Conservation (phyloP, 1,140 invertebrate genomes). For the Drosophila tani region DNA sequence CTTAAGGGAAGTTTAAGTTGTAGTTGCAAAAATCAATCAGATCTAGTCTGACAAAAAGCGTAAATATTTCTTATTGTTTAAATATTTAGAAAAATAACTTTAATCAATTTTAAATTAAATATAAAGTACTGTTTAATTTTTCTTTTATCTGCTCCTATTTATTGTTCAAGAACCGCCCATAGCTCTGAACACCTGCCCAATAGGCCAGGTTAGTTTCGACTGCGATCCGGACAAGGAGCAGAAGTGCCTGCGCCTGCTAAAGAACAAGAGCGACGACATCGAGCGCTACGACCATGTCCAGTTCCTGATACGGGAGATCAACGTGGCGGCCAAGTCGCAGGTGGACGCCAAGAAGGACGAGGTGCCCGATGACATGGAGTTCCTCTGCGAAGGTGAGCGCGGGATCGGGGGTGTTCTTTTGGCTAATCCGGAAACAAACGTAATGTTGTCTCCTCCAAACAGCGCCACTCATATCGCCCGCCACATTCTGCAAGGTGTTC, state of each 20-base stretch:
- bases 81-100: background rate
- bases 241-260: constrained; percentile 80
- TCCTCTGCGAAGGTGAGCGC: constrained; percentile 79
- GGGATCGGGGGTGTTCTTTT: background rate
- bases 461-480: constrained; percentile 95
- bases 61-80: background rate
- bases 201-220: constrained; percentile 77
- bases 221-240: constrained; percentile 77
- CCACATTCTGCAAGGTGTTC: constrained; percentile 96
- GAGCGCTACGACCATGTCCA: constrained; percentile 94
- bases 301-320: constrained; percentile 95
- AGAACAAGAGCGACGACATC: constrained; percentile 84
- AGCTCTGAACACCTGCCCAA: constrained; percentile 24
- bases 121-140: no score
- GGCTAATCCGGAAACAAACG: constrained; percentile 31
- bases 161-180: constrained; percentile 16
- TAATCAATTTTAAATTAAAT: background rate
- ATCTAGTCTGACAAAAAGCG: no score
- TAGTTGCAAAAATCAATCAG: no score
- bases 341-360: constrained; percentile 86
- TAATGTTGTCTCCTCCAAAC: constrained; percentile 55
- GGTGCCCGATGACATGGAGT: constrained; percentile 86
- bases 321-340: constrained; percentile 80
- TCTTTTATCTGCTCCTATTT: background rate
- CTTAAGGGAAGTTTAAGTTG: background rate